Percentiles rank a stretch among this genome's conserved stretches.
These are phyloP conservation scores for Chrysopilus asiliformis DNA, from an alignment of 2,888 invertebrate genomes.

Conservation along the genomic window DNA sequence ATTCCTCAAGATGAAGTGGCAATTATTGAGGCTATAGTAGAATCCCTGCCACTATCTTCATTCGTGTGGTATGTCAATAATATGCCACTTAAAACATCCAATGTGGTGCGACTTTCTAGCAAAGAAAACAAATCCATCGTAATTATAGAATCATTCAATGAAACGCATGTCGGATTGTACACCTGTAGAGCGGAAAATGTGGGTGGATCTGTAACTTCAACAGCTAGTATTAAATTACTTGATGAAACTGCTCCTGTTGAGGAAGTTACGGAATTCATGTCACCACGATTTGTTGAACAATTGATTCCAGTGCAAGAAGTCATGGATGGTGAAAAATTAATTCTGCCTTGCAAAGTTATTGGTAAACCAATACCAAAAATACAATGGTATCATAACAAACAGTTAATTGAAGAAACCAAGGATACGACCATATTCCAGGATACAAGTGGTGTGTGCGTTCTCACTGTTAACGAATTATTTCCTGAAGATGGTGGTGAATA, in stretches of 20 bases:
- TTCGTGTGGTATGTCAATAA: conserved; percentile 79
- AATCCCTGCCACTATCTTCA: conserved; percentile 63
- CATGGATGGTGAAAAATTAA: conserved; percentile 81
- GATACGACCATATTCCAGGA: conserved; percentile 63
- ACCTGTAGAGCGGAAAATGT: conserved; percentile 85
- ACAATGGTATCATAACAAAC: conserved; percentile 64
- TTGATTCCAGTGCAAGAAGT: conserved; percentile 61
- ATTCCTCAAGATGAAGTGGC: conserved; percentile 62
- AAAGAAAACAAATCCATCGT: conserved; percentile 65
- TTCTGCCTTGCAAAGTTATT: conserved; percentile 55
- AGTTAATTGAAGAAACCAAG: conserved; percentile 58
- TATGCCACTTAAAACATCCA: conserved; percentile 53
- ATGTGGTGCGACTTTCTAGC: conserved; percentile 57
- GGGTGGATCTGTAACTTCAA: conserved; percentile 76
- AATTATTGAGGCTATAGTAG: conserved; percentile 63
- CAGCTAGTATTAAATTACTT: conserved; percentile 54
- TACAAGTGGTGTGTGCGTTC: conserved; percentile 62
- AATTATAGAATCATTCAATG: conserved; percentile 55
- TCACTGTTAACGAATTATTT: conserved; percentile 75
- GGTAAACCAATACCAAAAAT: conserved; percentile 71
- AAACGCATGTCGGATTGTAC: conserved; percentile 59
- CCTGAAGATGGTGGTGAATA: conserved; percentile 85
- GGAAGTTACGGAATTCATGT: conserved; percentile 45
- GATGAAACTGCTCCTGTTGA: conserved; percentile 39
- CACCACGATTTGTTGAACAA: conserved; percentile 64